Base-by-base conservation (phyloP, 1,140 invertebrate species). In the Eupeodes corollae region DNA sequence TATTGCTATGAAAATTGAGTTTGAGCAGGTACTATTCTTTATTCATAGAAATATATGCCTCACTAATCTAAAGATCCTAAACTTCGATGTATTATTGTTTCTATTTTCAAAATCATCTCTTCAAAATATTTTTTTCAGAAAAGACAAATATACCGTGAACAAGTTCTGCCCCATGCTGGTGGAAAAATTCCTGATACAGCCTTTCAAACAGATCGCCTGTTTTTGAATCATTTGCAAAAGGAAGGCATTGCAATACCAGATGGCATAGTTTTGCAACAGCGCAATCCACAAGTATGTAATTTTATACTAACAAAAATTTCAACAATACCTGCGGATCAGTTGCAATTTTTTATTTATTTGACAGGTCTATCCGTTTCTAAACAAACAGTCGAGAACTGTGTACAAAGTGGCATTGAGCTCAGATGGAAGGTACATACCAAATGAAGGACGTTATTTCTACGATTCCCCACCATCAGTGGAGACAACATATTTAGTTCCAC, bases 141-240 rank as follows among this genome's bases (percentile, higher is more conserved):
- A 59, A 68, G 78, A 18, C 78, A 81, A 58, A 75, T 81, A 48
- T 81, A 77, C 65, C 69, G 79, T 21, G 79, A 82, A 52, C 75
- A 81, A 57, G 73, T 82, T 13, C 52, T 79, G 19, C 79, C 79
- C 14, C 71, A 76, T 47, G 60, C 72, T 11, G 79, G 79, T 33
- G 79, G 79, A 5, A 79, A 79, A 64, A 79, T 82, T 49, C 79
- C 79, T 0, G 79, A 81, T 46, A 75, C 76, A 42, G 79, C 79
- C 15, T 81, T 81, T 51, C 68, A 69, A 44, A 70, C 73, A 0
- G 78, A 80, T 60, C 73, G 79, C 15, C 60, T 82, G 15, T 72
- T 73, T 14, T 54, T 80, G 21, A 82, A 82, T 59, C 72, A 73
- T 19, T 59, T 80, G 12, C 79, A 80, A 56, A 78, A 79, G 57